Base-by-base conservation (phyloP, 2,888 invertebrate genomes). In the Lapara coniferarum region DNA sequence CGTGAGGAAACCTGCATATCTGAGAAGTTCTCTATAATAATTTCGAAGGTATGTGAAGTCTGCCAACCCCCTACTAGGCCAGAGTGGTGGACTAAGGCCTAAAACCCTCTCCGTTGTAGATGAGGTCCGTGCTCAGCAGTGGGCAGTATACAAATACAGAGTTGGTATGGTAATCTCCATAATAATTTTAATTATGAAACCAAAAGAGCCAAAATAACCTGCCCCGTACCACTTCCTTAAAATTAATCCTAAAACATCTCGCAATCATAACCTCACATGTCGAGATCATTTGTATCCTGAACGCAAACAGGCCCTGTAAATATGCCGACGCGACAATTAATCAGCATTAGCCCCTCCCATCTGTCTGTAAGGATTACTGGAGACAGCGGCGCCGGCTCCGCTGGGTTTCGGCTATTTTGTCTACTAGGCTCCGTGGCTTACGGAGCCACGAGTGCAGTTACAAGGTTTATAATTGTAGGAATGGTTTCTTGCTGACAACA, bases 261-360 rank as follows among this genome's bases (percentile, higher is more conserved):
- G 5, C 10, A 56, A 25, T 13, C 25, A 19, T 25, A 10, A 14
- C 57, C 30, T 14, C 63, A 12, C 46, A 63, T 46, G 63, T 46
- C 49, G 19, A 25, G 13, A 44, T 13, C 25, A n/a, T 57, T 51
- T 51, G 63, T 63, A 63, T 63, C 55, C 10, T 19, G 19, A 46
- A 63, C 46, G 49, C 59, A 66, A 63, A 55, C 67, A 52, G 44
- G 14, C 55, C 53, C 56, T 59, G 52, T 67, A 74, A 80, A 79
- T 79, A 81, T 79, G 79, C 75, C 78, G 76, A 74, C 71, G 71
- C 73, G 74, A 19, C 81, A 75, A 80, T 80, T 81, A 80, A 80
- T 80, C 81, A 79, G 81, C 73, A 79, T 80, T 80, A 80, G 75
- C 75, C 72, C 71, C 66, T 59, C 70, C 81, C 74, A 81, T 79